Percentiles rank a stretch among this genome's conserved stretches.
These are phyloP conservation scores for Tholera decimalis DNA, from an alignment of 2,888 invertebrate species.

Conservation along the genomic window DNA sequence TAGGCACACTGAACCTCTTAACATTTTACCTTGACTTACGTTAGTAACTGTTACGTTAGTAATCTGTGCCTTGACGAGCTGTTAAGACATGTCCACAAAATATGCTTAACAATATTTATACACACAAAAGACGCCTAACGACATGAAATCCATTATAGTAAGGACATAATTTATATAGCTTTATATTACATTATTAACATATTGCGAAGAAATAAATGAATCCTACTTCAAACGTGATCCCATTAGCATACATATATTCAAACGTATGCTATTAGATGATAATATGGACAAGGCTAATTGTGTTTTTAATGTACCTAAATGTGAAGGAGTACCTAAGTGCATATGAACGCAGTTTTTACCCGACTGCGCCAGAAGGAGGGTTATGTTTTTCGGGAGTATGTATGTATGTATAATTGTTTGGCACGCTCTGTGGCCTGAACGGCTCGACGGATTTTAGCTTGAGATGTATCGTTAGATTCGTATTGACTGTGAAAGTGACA, in stretches of 20 bases:
- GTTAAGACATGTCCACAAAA: conserved; percentile 14
- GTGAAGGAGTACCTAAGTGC: conserved; percentile 24
- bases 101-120: conserved; percentile 9
- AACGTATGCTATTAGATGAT: conserved; percentile 75
- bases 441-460: too few relatives aligned
- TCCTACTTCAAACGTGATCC: conserved; percentile 65
- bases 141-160: conserved; percentile 60
- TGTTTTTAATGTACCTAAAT: conserved; percentile 61
- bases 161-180: conserved; percentile 66
- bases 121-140: conserved; percentile 26
- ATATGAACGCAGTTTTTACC: too few relatives aligned
- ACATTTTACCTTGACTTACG: conserved; percentile 4
- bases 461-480: too few relatives aligned
- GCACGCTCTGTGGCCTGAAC: too few relatives aligned
- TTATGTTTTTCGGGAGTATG: conserved; percentile 4
- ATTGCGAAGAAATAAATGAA: conserved; percentile 53
- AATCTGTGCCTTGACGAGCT: background rate
- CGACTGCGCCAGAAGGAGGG: too few relatives aligned
- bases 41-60: too few relatives aligned
- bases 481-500: too few relatives aligned
- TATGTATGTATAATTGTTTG: background rate
- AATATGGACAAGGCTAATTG: conserved; percentile 69
- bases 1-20: background rate
- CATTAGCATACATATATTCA: conserved; percentile 77
- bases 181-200: conserved; percentile 67